phyloP scores from a whole-genome alignment of 2,888 invertebrate genomes.

The Uropetala carovei region DNA sequence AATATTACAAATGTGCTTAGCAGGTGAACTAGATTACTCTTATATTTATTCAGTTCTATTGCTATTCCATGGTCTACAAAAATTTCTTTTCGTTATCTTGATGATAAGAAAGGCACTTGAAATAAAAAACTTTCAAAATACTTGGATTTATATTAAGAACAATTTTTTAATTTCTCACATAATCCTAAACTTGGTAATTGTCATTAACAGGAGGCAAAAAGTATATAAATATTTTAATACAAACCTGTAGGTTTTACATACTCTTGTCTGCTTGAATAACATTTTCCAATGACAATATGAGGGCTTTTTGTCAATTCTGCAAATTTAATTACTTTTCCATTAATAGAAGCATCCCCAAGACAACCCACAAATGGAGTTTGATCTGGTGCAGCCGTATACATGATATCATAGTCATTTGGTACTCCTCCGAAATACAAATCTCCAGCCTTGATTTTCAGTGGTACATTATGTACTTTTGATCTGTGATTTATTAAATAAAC shows the following conservation, averaged over 20 bases:
- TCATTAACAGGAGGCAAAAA: too few species aligned
- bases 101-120: too few species aligned
- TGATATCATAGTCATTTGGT: conserved; percentile 79
- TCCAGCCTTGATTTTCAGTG: conserved; percentile 81
- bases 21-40: too few species aligned
- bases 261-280: conserved; percentile 72
- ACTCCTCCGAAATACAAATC: conserved; percentile 92
- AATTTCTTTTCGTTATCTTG: too few species aligned
- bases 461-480: conserved; percentile 78
- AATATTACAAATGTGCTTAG: too few species aligned
- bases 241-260: background rate
- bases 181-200: too few species aligned
- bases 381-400: conserved; percentile 77
- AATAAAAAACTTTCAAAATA: too few species aligned
- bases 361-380: conserved; percentile 89
- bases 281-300: conserved; percentile 80
- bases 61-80: too few species aligned
- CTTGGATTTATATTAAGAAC: too few species aligned
- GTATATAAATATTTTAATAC: background rate
- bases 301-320: conserved; percentile 81
- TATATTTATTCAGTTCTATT: too few species aligned
- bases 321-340: conserved; percentile 88
- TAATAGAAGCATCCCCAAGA: conserved; percentile 93
- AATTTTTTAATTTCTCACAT: too few species aligned
- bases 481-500: conserved; percentile 72